phyloP scores from a whole-genome alignment of 2,797 vertebrate species.

The Darevskia nairensis region DNA sequence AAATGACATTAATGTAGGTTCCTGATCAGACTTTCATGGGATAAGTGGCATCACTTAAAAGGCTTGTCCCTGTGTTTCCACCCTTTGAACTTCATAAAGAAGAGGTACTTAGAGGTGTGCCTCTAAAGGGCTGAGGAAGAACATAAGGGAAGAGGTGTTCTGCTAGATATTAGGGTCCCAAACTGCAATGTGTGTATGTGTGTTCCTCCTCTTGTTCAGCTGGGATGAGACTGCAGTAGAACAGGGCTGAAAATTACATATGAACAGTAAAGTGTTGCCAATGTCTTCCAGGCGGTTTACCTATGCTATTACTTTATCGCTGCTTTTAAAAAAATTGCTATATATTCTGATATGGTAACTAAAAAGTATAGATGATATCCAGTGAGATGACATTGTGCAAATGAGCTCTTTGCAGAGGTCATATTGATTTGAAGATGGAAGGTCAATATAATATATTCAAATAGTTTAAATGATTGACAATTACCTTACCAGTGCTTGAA shows the following conservation, averaged over 20 bases:
- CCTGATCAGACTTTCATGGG: no score
- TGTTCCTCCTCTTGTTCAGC: background rate
- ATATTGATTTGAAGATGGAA: slow-evolving; percentile 19
- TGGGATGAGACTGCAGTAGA: background rate
- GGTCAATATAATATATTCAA: slow-evolving; percentile 22
- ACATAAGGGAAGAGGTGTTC: no score
- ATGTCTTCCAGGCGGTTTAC: background rate
- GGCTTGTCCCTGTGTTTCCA: no score
- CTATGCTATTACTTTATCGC: background rate
- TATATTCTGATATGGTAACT: background rate
- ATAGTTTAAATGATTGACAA: slow-evolving; percentile 7
- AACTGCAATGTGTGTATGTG: no score
- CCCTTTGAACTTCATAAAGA: no score
- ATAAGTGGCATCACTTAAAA: no score
- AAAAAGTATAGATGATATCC: slow-evolving; percentile 18
- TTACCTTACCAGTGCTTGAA: background rate
- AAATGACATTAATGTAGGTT: no score
- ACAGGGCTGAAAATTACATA: background rate
- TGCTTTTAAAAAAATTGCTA: background rate
- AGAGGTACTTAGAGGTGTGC: no score
- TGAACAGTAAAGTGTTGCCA: background rate
- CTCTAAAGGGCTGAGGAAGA: no score
- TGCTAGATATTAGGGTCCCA: no score
- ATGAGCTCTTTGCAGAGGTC: background rate
- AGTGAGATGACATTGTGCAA: background rate